Evolutionary conservation across 2,797 vertebrate species (phyloP), one percentile per base, ranked within the genome.

Genomic region (Danio jaintianensis): DNA sequence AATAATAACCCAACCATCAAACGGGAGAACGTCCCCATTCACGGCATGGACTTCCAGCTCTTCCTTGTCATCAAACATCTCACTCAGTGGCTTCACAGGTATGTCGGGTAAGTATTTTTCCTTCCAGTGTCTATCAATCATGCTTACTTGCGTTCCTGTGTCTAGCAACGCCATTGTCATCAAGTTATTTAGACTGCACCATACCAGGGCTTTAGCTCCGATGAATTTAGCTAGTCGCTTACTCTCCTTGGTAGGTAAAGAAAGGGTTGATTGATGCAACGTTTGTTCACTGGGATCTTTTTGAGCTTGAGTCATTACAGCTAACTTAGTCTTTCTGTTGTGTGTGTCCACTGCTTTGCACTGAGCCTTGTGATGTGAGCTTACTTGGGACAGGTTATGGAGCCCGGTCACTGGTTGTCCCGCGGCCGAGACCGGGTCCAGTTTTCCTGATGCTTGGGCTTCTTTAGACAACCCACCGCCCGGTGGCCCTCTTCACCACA

Each of bases 81-180:
- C 72, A 61, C 45, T 78, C 4, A 85, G 67, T 7, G 53, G 71
- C 0, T 16, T 82, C 0, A 86, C 20, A 2, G 12, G 1, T 2
- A 7, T 38, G 4, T 82, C 58, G 2, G 82, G 85, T 53, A 85
- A 0, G 7, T 88, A 84, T 15, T 67, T 84, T 0, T 22, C 22
- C 0, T 29, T 56, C 80, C 83, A 88, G 5, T 38, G 29, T 75
- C 47, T 73, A 5, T 86, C 74, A 38, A 79, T 87, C 63, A 86
- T 88, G 62, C 83, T 87, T 6, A 88, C 68, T 43, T 87, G 85
- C 10, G 74, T 82, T 7, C 80, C 82, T 0, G 68, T 86, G 10
- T 87, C 84, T 8, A 86, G 10, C 40, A 87, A 16, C 9, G 77
- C 81, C 69, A 4, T 67, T 5, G 86, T 77, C 10, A 78, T 73